phyloP scores from a whole-genome alignment of 2,113 vertebrate species.

The Varanus salvator region DNA sequence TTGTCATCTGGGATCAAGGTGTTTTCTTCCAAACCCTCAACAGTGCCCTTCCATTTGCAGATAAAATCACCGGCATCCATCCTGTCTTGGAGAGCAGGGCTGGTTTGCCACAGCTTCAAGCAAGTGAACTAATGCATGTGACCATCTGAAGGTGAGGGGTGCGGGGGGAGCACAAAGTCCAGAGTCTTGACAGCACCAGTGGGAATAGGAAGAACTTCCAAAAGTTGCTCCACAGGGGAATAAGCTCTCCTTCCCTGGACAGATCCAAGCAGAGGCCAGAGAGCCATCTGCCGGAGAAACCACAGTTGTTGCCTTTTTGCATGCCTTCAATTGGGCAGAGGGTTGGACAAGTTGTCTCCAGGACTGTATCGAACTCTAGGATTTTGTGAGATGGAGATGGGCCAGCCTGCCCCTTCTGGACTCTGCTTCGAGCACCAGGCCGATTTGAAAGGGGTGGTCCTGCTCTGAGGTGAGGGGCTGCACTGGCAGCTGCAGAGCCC shows the following conservation, averaged over 20 bases:
- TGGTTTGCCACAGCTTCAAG: background rate
- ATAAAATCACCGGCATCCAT: no score
- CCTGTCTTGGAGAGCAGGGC: no score
- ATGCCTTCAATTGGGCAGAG: no score
- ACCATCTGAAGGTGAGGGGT: no score
- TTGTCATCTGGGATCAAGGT: no score
- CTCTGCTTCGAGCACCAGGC: background rate
- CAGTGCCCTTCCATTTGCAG: no score
- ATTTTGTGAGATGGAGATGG: background rate
- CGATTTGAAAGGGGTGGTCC: background rate
- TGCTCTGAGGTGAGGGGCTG: no score
- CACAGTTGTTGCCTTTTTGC: no score
- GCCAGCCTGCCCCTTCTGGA: background rate
- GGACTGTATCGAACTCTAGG: background rate
- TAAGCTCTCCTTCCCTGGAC: background rate
- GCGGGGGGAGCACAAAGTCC: background rate
- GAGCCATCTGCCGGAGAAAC: background rate
- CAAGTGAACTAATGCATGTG: background rate
- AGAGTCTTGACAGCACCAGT: background rate
- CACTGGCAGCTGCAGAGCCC: no score
- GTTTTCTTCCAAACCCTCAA: no score
- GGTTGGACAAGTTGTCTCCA: background rate
- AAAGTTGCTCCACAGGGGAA: background rate
- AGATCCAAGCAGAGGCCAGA: background rate
- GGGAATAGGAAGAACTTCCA: background rate